Base-by-base conservation (phyloP, 2,888 invertebrate species). In the Eilema caniola region DNA sequence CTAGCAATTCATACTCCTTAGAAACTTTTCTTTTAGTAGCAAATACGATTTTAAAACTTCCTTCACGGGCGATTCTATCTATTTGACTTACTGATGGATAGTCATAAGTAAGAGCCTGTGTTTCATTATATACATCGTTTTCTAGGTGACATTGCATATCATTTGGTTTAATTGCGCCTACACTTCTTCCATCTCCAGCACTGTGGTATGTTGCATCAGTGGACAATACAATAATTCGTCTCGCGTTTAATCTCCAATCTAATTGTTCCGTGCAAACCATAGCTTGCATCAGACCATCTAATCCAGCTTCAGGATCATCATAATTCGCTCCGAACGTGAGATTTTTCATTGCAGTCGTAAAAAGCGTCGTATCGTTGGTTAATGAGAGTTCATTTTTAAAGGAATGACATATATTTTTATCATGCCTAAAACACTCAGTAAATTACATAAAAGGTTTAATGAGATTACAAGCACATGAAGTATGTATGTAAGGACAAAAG, bases 201-300 rank as follows among this genome's bases (percentile, higher is more conserved):
- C 96, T 95, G 86, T 98, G 98, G 85, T 97, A 98, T 12, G 96
- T 96, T 11, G 97, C 97, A 89, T 98, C 98, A 0, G 98, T 98
- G 10, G 97, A 97, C 82, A 98, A 96, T 1, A 98, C 96, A 69
- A 98, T 92, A 79, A 98, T 96, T 82, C 97, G 96, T 73, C 98
- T 94, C 0, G 97, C 97, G 37, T 96, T 94, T 0, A 94, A 86
- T 75, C 98, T 93, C 98, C 98, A 99, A 1, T 97, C 97, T 77
- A 98, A 97, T 79, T 96, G 92, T 1, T 96, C 81, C 78, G 95
- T 90, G 83, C 97, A 97, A 14, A 96, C 97, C 85, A 98, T 97
- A 0, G 97, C 97, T 92, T 98, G 98, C 97, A 99, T 98, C 62
- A 98, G 92, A 14, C 97, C 98, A 88, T 99, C 98, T 64, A 99